Evolutionary conservation across 23 tunicate genomes (phyloP), one percentile per base, ranked within the genome.

Genomic region (Trididemnum clinides): DNA sequence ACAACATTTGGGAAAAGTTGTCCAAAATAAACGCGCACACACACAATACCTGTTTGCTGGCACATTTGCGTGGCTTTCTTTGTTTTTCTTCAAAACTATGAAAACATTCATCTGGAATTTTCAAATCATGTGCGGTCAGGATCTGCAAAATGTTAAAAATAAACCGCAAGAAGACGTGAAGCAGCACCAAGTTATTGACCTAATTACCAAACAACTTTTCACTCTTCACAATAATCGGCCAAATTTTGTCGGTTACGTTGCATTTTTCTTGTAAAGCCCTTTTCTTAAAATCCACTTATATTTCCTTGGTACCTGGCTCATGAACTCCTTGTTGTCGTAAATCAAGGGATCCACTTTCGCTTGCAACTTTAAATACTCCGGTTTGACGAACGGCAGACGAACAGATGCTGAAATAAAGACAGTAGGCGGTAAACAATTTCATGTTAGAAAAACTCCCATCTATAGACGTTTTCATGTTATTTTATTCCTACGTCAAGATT

Each of bases 31-130:
- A n/a, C n/a, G n/a, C n/a, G n/a, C n/a, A n/a, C n/a, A n/a, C n/a
- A n/a, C n/a, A n/a, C 28, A 33, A 34, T 28, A 92, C 97, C 80
- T 92, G 92, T 80, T 83, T 92, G 79, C 97, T 92, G 15, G 92
- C 71, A 50, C 87, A 72, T 58, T 80, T 75, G 21, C 97, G 79
- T 20, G 97, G 97, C 51, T 82, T 84, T 50, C 97, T 64, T 80
- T 92, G 97, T 34, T 62, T 73, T 1, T 49, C 29, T 18, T 36
- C 50, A 71, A 85, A 92, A 27, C 58, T 38, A 1, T 57, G 57
- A 51, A 34, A 30, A 80, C 71, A 58, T 79, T 70, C 59, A 0
- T 80, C 92, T 1, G 92, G 87, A 64, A 80, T 73, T 12, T 92
- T 88, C 33, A 71, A 87, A 34, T 50, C 27, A 27, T 86, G 64